Percentiles rank a stretch among this genome's conserved stretches.
Conservation (phyloP, 2,113 vertebrate species). For the Ammodytes dubius region DNA sequence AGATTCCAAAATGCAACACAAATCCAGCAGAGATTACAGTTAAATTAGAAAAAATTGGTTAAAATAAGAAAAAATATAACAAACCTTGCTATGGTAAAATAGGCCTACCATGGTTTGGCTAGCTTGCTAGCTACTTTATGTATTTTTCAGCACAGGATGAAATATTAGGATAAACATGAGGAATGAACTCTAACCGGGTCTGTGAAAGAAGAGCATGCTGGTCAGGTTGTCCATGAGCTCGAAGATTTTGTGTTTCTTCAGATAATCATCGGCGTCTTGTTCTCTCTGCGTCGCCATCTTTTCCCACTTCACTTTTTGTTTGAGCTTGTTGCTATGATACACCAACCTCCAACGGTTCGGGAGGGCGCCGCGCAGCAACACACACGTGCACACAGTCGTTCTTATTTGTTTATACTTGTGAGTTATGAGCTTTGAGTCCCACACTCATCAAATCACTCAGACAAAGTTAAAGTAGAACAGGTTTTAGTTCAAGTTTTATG, state of each 20-base stretch:
- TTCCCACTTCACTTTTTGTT: conserved; percentile 30
- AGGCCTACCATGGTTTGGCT: not conserved
- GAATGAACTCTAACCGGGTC: conserved; percentile 72
- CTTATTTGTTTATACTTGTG: not conserved
- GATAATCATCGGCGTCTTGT: conserved; percentile 67
- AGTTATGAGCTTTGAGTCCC: too few relatives aligned
- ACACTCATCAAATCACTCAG: not conserved
- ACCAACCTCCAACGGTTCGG: not conserved
- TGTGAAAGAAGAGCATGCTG: conserved; percentile 78
- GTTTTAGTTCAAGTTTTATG: too few relatives aligned
- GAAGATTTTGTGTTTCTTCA: conserved; percentile 74
- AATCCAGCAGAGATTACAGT: not conserved
- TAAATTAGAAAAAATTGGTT: not conserved
- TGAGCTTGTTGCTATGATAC: conserved; percentile 80
- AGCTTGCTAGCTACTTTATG: not conserved
- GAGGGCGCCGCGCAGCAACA: not conserved
- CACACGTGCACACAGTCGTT: not conserved
- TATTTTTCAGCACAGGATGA: not conserved
- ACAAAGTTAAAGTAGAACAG: too few relatives aligned
- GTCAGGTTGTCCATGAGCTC: conserved; percentile 79
- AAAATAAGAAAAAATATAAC: not conserved
- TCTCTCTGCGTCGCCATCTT: conserved; percentile 77
- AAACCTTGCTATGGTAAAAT: too few relatives aligned
- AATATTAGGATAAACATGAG: not conserved
- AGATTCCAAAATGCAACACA: not conserved